Conservation (phyloP, 2,113 vertebrate species). For the Saccopteryx leptura region DNA sequence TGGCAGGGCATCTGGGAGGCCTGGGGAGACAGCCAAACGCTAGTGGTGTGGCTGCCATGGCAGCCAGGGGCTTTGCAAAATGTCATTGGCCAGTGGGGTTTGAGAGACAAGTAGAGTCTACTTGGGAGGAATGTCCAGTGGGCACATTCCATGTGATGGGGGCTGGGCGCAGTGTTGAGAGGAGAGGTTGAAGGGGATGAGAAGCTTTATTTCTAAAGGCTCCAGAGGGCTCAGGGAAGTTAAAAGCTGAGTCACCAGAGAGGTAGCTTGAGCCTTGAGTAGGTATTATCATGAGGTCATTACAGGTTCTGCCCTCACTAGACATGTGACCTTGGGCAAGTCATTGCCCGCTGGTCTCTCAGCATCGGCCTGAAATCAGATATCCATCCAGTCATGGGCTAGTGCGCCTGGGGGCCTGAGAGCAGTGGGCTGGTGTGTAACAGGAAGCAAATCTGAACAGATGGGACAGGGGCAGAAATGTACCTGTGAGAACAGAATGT, state of each 20-base stretch:
- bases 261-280: neutral
- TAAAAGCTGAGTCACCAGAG: neutral
- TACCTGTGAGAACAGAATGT: neutral
- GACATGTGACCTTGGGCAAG: slow-evolving; percentile 26
- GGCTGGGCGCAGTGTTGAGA: neutral
- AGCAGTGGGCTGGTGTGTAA: neutral
- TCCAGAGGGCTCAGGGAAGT: neutral
- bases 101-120: neutral
- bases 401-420: neutral
- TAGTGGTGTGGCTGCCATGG: neutral
- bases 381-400: neutral
- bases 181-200: neutral
- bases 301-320: neutral
- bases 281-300: neutral
- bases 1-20: neutral
- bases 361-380: neutral
- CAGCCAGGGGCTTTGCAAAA: neutral
- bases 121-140: neutral
- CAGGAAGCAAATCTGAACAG: neutral
- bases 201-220: neutral
- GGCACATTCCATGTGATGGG: neutral
- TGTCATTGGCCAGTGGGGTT: neutral
- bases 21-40: neutral
- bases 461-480: neutral
- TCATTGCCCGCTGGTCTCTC: neutral